phyloP scores from a whole-genome alignment of 2,113 vertebrate species.

The Bufo bufo region DNA sequence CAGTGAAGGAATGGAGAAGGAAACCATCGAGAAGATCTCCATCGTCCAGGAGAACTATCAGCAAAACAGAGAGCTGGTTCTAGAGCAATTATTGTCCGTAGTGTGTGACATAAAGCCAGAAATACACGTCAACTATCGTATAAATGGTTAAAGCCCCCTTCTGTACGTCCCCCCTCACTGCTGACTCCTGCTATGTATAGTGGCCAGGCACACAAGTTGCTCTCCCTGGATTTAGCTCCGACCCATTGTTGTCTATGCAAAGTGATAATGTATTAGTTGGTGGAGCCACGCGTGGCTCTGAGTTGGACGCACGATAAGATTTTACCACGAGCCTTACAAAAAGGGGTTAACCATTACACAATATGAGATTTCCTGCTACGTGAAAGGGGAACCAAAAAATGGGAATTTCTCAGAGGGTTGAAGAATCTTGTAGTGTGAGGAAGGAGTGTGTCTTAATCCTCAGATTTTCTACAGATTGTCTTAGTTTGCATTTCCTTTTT shows the following conservation, averaged over 20 bases:
- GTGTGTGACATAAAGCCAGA: slow-evolving; percentile 92
- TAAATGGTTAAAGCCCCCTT: slow-evolving; percentile 77
- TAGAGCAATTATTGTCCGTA: slow-evolving; percentile 82
- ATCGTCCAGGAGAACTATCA: slow-evolving; percentile 85
- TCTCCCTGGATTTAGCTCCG: not conserved
- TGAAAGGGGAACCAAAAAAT: not conserved
- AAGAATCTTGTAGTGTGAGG: not conserved
- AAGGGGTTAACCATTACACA: slow-evolving; percentile 14
- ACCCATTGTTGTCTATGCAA: slow-evolving; percentile 35
- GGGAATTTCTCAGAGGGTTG: not conserved
- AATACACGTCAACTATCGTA: slow-evolving; percentile 92
- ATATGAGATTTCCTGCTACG: not conserved
- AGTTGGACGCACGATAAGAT: not conserved
- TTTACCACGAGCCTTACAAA: slow-evolving; percentile 26
- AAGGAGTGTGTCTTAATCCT: slow-evolving; percentile 8
- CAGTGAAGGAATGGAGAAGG: slow-evolving; percentile 91
- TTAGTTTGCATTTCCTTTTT: slow-evolving; percentile 30
- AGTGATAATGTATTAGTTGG: not conserved
- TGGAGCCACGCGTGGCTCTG: not conserved
- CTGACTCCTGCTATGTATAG: slow-evolving; percentile 20
- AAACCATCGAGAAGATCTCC: slow-evolving; percentile 85
- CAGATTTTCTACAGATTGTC: slow-evolving; percentile 19
- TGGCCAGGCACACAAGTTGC: not conserved
- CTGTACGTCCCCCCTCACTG: not conserved
- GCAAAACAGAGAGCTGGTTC: slow-evolving; percentile 83